Conservation (phyloP, 2,797 vertebrate species). For the Sebastes hubbsi region DNA sequence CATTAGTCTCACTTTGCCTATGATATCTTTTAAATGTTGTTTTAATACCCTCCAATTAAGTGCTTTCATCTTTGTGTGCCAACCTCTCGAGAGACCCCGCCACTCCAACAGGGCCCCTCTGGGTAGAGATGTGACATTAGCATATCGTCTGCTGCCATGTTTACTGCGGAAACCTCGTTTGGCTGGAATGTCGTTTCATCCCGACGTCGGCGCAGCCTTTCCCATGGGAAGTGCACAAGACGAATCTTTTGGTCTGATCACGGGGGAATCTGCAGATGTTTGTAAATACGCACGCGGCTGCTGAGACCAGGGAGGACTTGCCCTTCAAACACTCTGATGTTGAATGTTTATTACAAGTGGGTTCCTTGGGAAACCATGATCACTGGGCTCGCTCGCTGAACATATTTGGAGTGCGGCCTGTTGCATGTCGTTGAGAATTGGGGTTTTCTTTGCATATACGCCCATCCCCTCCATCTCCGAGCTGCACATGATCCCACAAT, state of each 20-base stretch:
- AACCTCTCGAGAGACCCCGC: background rate
- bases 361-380: slow-evolving; percentile 62
- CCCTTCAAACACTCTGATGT: slow-evolving; percentile 61
- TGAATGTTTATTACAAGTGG: slow-evolving; percentile 72
- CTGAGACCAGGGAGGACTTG: slow-evolving; percentile 37
- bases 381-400: slow-evolving; percentile 42
- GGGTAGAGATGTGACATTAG: slow-evolving; percentile 26
- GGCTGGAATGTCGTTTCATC: slow-evolving; percentile 47
- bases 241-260: slow-evolving; percentile 52
- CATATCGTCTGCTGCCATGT: slow-evolving; percentile 24
- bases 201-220: slow-evolving; percentile 29
- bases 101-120: background rate
- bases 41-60: slow-evolving; percentile 3
- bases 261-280: slow-evolving; percentile 69
- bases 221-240: slow-evolving; percentile 63
- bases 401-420: slow-evolving; percentile 46
- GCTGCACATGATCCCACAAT: background rate
- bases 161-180: slow-evolving; percentile 33
- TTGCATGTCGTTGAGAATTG: slow-evolving; percentile 20
- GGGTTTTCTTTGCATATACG: slow-evolving; percentile 20
- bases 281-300: slow-evolving; percentile 58
- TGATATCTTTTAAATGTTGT: background rate
- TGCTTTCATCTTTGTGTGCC: background rate
- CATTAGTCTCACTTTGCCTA: background rate
- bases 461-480: slow-evolving; percentile 9